Evolutionary conservation across 2,113 vertebrate genomes (phyloP).

Genomic region (Tauraco erythrolophus): DNA sequence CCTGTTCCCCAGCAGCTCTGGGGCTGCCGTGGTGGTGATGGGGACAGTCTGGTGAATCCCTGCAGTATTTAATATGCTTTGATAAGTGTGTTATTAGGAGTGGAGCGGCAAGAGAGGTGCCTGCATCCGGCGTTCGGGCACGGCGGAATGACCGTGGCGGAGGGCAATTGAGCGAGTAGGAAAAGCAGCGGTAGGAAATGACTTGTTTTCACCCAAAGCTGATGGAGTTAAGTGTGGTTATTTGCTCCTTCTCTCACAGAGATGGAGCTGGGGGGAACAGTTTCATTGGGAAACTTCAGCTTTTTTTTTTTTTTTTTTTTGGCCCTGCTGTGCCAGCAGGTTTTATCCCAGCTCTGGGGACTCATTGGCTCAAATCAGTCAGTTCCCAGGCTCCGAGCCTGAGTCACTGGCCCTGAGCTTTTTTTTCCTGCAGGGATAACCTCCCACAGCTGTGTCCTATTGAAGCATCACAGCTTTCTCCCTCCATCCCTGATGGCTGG

Average conservation of each 20-base stretch:
- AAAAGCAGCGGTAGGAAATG: background rate
- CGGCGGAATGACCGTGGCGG: background rate
- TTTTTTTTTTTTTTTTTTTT: background rate
- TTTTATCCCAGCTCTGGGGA: background rate
- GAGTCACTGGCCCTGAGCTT: background rate
- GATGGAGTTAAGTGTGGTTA: background rate
- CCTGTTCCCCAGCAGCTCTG: background rate
- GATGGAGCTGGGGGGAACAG: background rate
- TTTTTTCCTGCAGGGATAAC: background rate
- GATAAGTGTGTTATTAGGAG: background rate
- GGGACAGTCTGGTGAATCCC: background rate
- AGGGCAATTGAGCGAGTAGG: background rate
- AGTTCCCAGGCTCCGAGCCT: background rate
- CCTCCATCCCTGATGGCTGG: background rate
- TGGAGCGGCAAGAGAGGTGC: background rate
- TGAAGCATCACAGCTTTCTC: background rate
- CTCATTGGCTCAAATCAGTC: fast-evolving
- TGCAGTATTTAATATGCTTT: background rate
- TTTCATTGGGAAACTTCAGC: background rate
- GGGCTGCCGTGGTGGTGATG: background rate
- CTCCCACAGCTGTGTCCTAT: background rate
- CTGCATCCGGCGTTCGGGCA: background rate
- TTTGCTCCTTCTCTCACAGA: background rate
- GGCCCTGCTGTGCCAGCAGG: background rate
- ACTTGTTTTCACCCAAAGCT: background rate